phyloP scores from a whole-genome alignment of 2,888 invertebrate genomes.

The Cactoblastis cactorum region DNA sequence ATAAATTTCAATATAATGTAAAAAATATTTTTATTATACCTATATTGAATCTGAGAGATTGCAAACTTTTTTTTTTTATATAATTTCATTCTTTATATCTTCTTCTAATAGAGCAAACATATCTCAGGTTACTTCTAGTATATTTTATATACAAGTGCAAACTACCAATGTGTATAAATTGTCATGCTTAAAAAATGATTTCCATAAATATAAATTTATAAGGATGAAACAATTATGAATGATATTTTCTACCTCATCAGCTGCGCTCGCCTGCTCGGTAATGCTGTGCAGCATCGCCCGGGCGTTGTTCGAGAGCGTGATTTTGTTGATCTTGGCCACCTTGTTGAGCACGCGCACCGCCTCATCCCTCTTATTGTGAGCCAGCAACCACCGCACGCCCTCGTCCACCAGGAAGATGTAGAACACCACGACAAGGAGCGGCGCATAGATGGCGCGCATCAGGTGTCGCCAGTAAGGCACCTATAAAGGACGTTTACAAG shows the following conservation, averaged over 20 bases:
- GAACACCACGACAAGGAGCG: conserved; percentile 82
- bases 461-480: conserved; percentile 84
- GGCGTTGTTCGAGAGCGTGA: conserved; percentile 75
- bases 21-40: no score
- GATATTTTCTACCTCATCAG: conserved; percentile 37
- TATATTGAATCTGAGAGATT: no score
- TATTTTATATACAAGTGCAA: no score
- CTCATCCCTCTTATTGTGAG: conserved; percentile 82
- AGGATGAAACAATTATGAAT: no score
- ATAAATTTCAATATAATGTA: no score
- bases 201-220: no score
- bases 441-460: conserved; percentile 84
- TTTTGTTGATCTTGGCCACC: conserved; percentile 83
- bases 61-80: no score
- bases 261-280: conserved; percentile 43
- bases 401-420: conserved; percentile 88
- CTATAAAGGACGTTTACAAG: not conserved
- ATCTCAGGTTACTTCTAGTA: no score
- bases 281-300: conserved; percentile 64
- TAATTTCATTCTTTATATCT: no score
- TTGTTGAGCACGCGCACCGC: conserved; percentile 82
- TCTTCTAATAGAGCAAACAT: no score
- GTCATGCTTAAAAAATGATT: no score
- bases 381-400: conserved; percentile 89
- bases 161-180: no score